Evolutionary conservation across 2,888 invertebrate genomes (phyloP), one percentile per base, ranked within the genome.

Genomic region (Pyrocoelia pectoralis): DNA sequence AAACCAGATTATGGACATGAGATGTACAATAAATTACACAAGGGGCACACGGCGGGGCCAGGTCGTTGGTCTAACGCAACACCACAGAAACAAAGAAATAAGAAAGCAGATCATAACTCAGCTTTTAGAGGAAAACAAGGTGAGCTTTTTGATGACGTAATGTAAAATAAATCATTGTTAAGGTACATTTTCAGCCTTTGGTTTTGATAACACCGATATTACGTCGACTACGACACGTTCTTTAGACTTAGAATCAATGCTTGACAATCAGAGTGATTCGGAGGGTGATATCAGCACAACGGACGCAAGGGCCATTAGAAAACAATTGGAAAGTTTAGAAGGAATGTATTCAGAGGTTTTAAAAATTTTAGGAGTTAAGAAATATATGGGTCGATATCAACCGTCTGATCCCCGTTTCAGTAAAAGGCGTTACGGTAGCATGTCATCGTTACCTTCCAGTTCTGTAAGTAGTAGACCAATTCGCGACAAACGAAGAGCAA

Each of bases 331-430:
- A 74, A 93, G 93, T 0, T 82, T 94, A 2, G 94, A 94, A 83
- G 89, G 87, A 71, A 94, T 94, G 94, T 94, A 94, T 77, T 91
- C 91, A 0, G 93, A 94, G 83, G 86, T 87, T 12, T 76, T 89
- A 65, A 88, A 87, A 75, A 79, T 88, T 60, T 78, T 89, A 24
- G 87, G 88, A 15, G 87, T 86, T 0, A 87, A 87, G 73, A 80
- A 80, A 66, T 75, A 79, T 61, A 71, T 77, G 28, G 74, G 73
- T 2, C 77, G 83, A 15, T 85, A 86, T 68, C 86, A 86, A 68
- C 83, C 86, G 1, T 85, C 85, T 56, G 86, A 87, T 73, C 84
- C 86, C 1, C 79, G 86, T 74, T 84, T 82, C 68, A 80, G 81
- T 67, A 84, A 83, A 62, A 48, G 89, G 51, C 84, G 90, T 0